Percentiles rank a stretch among this genome's conserved stretches.
phyloP scores from a whole-genome alignment of 2,888 invertebrate genomes.

The Spisula subtruncata region DNA sequence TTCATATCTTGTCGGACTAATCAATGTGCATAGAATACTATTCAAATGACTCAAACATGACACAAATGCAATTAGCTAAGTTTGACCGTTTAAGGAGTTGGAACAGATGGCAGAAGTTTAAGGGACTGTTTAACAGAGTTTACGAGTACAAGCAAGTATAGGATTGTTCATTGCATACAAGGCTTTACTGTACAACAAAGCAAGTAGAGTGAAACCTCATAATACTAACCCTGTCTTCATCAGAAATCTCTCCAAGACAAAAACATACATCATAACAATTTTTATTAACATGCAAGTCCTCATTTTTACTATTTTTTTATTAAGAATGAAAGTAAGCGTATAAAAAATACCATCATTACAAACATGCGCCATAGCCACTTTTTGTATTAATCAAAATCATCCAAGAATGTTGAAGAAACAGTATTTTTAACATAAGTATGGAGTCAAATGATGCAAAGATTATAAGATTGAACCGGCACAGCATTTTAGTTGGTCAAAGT shows the following conservation, averaged over 20 bases:
- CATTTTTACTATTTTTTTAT: not conserved
- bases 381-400: not conserved
- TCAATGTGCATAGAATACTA: not conserved
- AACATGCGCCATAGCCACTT: not conserved
- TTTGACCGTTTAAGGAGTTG: not conserved
- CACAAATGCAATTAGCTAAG: constrained; percentile 6
- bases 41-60: not conserved
- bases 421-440: not conserved
- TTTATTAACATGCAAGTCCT: no score
- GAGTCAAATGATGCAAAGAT: not conserved
- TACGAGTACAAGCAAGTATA: no score
- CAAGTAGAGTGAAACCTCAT: no score
- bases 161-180: no score
- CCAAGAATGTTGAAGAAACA: not conserved
- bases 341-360: not conserved
- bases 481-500: constrained; percentile 4
- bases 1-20: not conserved
- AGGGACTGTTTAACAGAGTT: not conserved
- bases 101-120: not conserved
- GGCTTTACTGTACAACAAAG: no score
- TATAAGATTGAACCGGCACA: not conserved
- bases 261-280: no score
- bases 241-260: no score
- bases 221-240: no score
- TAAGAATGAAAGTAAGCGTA: not conserved